Conservation (phyloP, 2,888 invertebrate species). For the Drosophila paranaensis region DNA sequence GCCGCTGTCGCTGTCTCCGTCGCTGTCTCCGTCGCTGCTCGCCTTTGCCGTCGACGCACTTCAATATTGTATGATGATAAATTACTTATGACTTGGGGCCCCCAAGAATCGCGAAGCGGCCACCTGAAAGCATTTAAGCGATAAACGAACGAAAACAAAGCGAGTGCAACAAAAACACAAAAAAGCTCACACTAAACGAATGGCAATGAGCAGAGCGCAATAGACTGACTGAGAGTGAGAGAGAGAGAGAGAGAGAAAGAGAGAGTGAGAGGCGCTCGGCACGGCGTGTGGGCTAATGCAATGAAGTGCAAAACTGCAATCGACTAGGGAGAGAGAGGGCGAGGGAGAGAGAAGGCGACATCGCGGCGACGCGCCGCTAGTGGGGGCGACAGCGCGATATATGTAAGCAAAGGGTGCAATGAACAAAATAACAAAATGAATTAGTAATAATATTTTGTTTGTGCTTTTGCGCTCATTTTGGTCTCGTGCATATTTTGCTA, state of each 20-base stretch:
- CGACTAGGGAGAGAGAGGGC: neutral
- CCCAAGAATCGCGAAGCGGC: conserved; percentile 32
- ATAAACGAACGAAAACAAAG: conserved; percentile 36
- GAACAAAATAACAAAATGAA: conserved; percentile 61
- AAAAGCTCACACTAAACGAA: conserved; percentile 11
- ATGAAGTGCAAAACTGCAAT: conserved; percentile 41
- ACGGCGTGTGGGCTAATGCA: conserved; percentile 14
- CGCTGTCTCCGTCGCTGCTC: conserved; percentile 35
- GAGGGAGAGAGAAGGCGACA: neutral
- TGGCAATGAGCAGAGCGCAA: neutral
- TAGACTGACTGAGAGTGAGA: conserved; percentile 2
- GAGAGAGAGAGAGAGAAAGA: conserved; percentile 10
- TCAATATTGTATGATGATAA: conserved; percentile 73
- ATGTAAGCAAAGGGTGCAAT: conserved; percentile 56
- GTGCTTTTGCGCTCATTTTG: conserved; percentile 39
- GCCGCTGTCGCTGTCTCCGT: conserved; percentile 46
- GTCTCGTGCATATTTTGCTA: conserved; percentile 46
- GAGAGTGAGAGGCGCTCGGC: conserved; percentile 8
- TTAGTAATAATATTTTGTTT: conserved; percentile 73
- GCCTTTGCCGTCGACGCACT: conserved; percentile 58
- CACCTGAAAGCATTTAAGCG: conserved; percentile 66
- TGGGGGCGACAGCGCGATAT: conserved; percentile 16
- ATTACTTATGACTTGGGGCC: conserved; percentile 71
- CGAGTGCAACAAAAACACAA: conserved; percentile 6
- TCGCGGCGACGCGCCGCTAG: conserved; percentile 12